Percentiles rank a stretch among this genome's conserved stretches.
Conservation (phyloP, 2,888 invertebrate species). For the Stenurella melanura region DNA sequence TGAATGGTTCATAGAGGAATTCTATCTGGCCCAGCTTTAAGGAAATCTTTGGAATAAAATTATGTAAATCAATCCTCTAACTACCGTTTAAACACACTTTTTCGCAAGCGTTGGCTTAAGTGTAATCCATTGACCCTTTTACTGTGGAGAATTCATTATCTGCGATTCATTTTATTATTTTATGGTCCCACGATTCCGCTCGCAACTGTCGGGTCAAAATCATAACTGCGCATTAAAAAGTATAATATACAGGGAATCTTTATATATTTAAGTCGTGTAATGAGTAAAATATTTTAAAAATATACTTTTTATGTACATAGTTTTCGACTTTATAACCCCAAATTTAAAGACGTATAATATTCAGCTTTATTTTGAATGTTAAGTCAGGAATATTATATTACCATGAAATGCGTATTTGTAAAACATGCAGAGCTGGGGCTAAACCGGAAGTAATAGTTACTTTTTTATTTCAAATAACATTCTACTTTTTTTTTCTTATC, state of each 20-base stretch:
- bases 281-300: too few relatives aligned
- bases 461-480: too few relatives aligned
- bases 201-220: not conserved
- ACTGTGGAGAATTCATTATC: constrained; percentile 49
- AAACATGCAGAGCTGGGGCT: too few relatives aligned
- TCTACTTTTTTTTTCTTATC: too few relatives aligned
- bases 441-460: too few relatives aligned
- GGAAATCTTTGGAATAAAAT: constrained; percentile 56
- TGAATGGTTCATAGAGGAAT: constrained; percentile 26
- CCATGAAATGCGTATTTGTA: too few relatives aligned
- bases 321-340: too few relatives aligned
- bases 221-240: constrained; percentile 3
- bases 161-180: constrained; percentile 22
- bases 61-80: constrained; percentile 59
- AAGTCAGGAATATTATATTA: too few relatives aligned
- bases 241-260: not conserved
- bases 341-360: too few relatives aligned
- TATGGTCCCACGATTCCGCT: constrained; percentile 3
- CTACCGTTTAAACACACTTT: constrained; percentile 58
- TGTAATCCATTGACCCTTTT: constrained; percentile 46
- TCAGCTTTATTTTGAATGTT: too few relatives aligned
- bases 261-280: not conserved
- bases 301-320: too few relatives aligned
- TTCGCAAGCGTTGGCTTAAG: constrained; percentile 49
- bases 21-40: constrained; percentile 33